Conservation (phyloP, 2,113 vertebrate genomes). For the Sceloporus tristichus region DNA sequence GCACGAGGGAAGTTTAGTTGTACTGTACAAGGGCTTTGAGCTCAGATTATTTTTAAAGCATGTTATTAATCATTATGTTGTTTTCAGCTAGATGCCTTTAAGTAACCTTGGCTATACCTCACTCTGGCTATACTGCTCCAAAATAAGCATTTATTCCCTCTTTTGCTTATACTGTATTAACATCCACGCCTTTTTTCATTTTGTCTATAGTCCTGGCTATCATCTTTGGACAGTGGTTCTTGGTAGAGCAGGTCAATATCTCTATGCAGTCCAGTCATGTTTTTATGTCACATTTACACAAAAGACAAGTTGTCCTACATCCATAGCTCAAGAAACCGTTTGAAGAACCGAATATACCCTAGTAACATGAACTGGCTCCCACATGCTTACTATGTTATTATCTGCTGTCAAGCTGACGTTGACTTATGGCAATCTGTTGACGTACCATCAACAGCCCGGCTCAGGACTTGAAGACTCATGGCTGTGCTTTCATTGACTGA, state of each 20-base stretch:
- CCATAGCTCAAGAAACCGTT: background rate
- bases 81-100: conserved; percentile 34
- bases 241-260: background rate
- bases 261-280: background rate
- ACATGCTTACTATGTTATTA: background rate
- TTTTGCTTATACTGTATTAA: background rate
- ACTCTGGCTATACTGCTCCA: conserved; percentile 13
- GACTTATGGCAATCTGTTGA: no score
- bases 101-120: conserved; percentile 20
- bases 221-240: background rate
- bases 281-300: background rate
- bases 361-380: background rate
- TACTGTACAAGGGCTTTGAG: conserved; percentile 48
- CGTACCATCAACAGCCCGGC: no score
- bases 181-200: background rate
- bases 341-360: background rate
- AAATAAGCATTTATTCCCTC: background rate
- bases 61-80: conserved; percentile 41
- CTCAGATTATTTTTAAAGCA: conserved; percentile 65
- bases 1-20: conserved; percentile 60
- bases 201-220: background rate
- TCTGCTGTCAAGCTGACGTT: no score
- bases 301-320: no score
- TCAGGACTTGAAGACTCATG: no score
- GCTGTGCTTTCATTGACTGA: no score